A percentile compares a stretch with the other conserved stretches of the same genome.
These are phyloP conservation scores for Mesaphorura yosii DNA, from an alignment of 1,140 invertebrate genomes.

Conservation along the genomic window DNA sequence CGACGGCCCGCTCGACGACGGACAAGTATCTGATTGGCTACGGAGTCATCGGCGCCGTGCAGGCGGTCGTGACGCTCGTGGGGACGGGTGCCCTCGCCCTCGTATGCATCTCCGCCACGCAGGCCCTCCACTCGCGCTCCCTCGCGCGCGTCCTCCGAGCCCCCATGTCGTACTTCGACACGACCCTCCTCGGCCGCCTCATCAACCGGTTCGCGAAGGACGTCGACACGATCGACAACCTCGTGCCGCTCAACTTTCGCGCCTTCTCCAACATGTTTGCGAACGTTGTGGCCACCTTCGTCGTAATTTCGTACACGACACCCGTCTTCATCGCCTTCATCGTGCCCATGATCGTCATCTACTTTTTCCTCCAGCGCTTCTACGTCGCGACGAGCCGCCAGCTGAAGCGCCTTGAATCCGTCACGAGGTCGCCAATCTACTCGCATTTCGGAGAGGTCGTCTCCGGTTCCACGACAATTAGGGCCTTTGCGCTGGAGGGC, in stretches of 20 bases:
- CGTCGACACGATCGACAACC: constrained; percentile 50
- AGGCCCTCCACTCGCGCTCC: constrained; percentile 48
- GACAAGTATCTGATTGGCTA: constrained; percentile 79
- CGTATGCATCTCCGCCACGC: too few species aligned
- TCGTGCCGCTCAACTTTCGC: constrained; percentile 6
- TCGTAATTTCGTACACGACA: constrained; percentile 80
- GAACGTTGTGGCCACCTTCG: constrained; percentile 54
- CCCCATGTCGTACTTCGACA: constrained; percentile 70
- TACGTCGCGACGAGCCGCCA: constrained; percentile 86
- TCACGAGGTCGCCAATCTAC: constrained; percentile 94
- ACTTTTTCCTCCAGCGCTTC: constrained; percentile 78
- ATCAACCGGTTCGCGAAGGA: constrained; percentile 76
- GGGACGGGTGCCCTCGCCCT: constrained; percentile 39
- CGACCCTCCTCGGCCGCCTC: constrained; percentile 68
- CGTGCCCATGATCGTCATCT: constrained; percentile 75
- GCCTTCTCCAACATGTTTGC: constrained; percentile 29
- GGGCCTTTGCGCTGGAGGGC: constrained; percentile 60
- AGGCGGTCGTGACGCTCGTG: constrained; percentile 76
- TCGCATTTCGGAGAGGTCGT: constrained; percentile 87
- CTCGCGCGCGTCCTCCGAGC: constrained; percentile 49
- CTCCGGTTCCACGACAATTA: constrained; percentile 57
- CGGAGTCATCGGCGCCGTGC: constrained; percentile 67
- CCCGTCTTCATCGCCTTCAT: constrained; percentile 72
- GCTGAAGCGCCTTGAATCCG: constrained; percentile 86
- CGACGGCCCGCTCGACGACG: constrained; percentile 46